Conservation (phyloP, 92 coral and sea anemone species). For the Umimayanthus chanpuru region DNA sequence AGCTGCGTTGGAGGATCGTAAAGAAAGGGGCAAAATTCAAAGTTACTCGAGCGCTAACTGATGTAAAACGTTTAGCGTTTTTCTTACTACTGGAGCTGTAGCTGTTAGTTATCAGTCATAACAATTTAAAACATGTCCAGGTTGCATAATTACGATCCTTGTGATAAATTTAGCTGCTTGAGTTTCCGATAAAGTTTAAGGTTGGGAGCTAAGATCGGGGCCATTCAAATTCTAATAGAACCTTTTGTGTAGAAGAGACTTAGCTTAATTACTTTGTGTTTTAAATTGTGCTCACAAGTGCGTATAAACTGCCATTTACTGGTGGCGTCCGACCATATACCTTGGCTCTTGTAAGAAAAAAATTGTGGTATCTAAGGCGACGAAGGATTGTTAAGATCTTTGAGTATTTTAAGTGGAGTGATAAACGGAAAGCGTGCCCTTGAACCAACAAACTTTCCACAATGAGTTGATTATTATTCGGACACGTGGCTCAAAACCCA, state of each 20-base stretch:
- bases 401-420: not conserved
- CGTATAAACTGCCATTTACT: not conserved
- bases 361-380: not conserved
- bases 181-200: not conserved
- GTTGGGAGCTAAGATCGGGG: not conserved
- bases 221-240: not conserved
- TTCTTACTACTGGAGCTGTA: not conserved
- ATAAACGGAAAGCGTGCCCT: not conserved
- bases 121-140: not conserved
- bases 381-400: not conserved
- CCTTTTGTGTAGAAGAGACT: not conserved
- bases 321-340: not conserved
- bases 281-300: not conserved
- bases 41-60: not conserved
- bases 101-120: not conserved
- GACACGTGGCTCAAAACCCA: conserved; percentile 33
- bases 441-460: conserved; percentile 1
- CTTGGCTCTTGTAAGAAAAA: not conserved
- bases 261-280: not conserved
- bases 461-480: not conserved
- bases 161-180: not conserved
- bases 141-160: not conserved
- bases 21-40: not conserved
- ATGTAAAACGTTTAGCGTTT: not conserved
- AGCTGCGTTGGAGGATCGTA: no score